Percentiles rank a stretch among this genome's conserved stretches.
Evolutionary conservation across 1,140 invertebrate species (phyloP).

Genomic region (Pogonomyrmex californicus): DNA sequence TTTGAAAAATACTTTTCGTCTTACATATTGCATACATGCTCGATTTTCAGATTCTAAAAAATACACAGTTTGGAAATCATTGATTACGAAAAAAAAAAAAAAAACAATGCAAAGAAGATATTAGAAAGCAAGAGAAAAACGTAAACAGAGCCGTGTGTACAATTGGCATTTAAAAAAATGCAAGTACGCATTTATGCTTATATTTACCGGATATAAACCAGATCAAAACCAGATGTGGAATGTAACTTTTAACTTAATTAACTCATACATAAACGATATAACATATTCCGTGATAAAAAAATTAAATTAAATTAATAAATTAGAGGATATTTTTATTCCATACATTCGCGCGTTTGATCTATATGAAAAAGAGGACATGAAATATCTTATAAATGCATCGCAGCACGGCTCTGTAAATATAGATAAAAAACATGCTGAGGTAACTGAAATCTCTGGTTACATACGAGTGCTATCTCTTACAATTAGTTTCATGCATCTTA

Average conservation of each 20-base stretch:
- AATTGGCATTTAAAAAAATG: neutral
- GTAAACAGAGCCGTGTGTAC: neutral
- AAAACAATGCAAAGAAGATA: neutral
- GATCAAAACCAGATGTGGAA: neutral
- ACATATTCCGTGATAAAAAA: neutral
- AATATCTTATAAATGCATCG: neutral
- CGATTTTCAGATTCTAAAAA: neutral
- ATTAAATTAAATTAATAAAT: neutral
- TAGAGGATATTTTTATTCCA: no score
- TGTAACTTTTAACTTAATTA: neutral
- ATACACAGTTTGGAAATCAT: constrained; percentile 6
- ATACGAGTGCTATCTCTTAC: neutral
- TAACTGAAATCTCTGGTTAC: neutral
- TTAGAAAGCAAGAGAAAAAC: neutral
- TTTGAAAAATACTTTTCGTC: neutral
- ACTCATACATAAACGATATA: neutral
- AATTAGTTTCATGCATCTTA: constrained; percentile 28
- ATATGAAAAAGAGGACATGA: neutral
- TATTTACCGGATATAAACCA: neutral
- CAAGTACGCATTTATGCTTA: no score
- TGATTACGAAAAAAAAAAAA: neutral
- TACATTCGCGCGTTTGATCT: neutral
- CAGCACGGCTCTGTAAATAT: neutral
- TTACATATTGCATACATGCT: neutral
- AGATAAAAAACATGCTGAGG: constrained; percentile 33